Evolutionary conservation across 2,888 invertebrate species (phyloP), one percentile per base, ranked within the genome.

Genomic region (Lycocerus yunnanus): DNA sequence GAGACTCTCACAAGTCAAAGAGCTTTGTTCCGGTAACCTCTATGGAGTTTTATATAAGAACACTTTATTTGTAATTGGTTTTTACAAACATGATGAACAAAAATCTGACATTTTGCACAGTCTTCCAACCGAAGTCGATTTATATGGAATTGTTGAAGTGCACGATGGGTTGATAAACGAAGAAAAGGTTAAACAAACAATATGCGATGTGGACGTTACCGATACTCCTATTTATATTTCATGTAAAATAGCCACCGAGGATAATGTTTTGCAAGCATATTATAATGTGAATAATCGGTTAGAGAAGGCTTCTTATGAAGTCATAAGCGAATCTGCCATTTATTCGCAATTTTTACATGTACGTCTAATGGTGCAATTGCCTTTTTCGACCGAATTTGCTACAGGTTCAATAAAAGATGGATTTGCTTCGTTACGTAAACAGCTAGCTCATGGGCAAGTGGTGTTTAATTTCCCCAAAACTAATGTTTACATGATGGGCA

Each of bases 11-110:
- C 89, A 89, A 79, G 87, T 92, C 80, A 90, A 90, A 84, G 89
- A 91, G 77, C 88, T 90, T 82, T 90, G 89, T 83, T 91, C 90
- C 84, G 94, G 94, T 80, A 92, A 92, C 85, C 88, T 95, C 18
- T 95, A 92, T 85, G 95, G 95, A 59, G 90, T 93, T 58, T 91
- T 94, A 87, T 92, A 92, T 85, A 92, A 93, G 82, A 91, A 93
- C 14, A 66, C 73, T 2, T 16, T 77, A 3, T 20, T 73, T 15
- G 68, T 77, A 21, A 68, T 94, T 78, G 92, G 93, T 68, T 89
- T 93, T 80, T 92, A 92, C 83, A 87, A 93, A 81, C 92, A 93
- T 84, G 88, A 87, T 15, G 85, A 91, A 82, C 90, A 92, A 69
- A 86, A 87, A 69, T 83, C 87, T 82, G 88, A 88, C 87, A 88